Conservation (phyloP, 2,888 invertebrate genomes). For the Mellilla xanthometata region DNA sequence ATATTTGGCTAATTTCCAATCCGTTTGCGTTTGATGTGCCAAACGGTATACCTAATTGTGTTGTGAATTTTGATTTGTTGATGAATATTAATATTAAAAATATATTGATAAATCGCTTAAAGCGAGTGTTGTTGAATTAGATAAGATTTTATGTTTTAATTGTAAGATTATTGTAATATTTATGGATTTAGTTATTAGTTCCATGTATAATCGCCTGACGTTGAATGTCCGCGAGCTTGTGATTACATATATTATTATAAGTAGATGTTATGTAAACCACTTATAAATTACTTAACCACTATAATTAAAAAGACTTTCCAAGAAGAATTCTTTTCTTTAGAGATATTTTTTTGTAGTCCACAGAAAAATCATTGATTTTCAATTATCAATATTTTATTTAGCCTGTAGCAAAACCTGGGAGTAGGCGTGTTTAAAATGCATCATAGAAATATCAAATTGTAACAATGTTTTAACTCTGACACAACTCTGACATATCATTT, state of each 20-base stretch:
- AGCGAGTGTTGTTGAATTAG: constrained; percentile 60
- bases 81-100: constrained; percentile 37
- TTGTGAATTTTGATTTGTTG: constrained; percentile 48
- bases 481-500: too few relatives aligned
- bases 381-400: too few relatives aligned
- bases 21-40: constrained; percentile 48
- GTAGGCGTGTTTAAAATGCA: too few relatives aligned
- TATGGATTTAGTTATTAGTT: constrained; percentile 51
- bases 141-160: constrained; percentile 41
- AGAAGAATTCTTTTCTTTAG: too few relatives aligned
- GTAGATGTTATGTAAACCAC: constrained; percentile 27
- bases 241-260: constrained; percentile 51
- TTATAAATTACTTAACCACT: constrained; percentile 33
- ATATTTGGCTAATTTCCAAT: constrained; percentile 26
- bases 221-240: constrained; percentile 59
- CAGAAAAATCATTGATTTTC: too few relatives aligned
- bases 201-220: constrained; percentile 52
- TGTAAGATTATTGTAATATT: constrained; percentile 55
- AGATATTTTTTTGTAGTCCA: too few relatives aligned
- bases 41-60: constrained; percentile 58
- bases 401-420: too few relatives aligned
- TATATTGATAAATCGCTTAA: constrained; percentile 55
- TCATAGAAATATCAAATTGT: too few relatives aligned
- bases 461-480: too few relatives aligned
- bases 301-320: too few relatives aligned